These are phyloP conservation scores for Phyllotis vaccarum DNA, from an alignment of 2,797 vertebrate genomes.

Conservation along the genomic window DNA sequence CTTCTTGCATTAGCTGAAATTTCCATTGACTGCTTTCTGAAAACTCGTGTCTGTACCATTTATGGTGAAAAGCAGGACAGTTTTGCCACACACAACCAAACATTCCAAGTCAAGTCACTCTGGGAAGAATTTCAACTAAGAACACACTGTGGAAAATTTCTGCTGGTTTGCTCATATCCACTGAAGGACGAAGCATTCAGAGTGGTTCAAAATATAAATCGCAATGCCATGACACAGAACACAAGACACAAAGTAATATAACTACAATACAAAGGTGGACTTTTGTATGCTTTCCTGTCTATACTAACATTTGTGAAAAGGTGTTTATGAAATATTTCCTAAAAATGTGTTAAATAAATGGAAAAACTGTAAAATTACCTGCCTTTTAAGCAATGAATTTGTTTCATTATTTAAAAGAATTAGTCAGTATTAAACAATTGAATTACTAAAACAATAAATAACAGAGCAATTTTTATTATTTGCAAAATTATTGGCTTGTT, in stretches of 20 bases:
- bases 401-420: not conserved
- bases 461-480: conserved; percentile 25
- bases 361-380: not conserved
- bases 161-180: conserved; percentile 66
- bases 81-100: conserved; percentile 79
- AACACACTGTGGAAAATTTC: conserved; percentile 75
- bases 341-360: conserved; percentile 16
- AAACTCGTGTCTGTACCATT: conserved; percentile 78
- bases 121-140: conserved; percentile 80
- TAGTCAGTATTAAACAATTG: not conserved
- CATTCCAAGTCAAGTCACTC: conserved; percentile 81
- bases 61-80: conserved; percentile 80
- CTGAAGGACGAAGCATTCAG: conserved; percentile 6
- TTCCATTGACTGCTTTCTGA: conserved; percentile 78
- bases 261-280: not conserved
- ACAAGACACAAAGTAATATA: conserved; percentile 26
- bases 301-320: not conserved
- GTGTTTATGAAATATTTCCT: not conserved
- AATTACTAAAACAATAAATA: conserved; percentile 13
- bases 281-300: not conserved
- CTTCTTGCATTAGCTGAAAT: conserved; percentile 78
- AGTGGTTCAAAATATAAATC: conserved; percentile 53
- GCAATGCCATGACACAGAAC: conserved; percentile 27
- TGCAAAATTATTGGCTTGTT: conserved; percentile 32
- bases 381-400: conserved; percentile 9